These are phyloP conservation scores for Hippocampus comes DNA, from an alignment of 2,113 vertebrate genomes.

Conservation along the genomic window DNA sequence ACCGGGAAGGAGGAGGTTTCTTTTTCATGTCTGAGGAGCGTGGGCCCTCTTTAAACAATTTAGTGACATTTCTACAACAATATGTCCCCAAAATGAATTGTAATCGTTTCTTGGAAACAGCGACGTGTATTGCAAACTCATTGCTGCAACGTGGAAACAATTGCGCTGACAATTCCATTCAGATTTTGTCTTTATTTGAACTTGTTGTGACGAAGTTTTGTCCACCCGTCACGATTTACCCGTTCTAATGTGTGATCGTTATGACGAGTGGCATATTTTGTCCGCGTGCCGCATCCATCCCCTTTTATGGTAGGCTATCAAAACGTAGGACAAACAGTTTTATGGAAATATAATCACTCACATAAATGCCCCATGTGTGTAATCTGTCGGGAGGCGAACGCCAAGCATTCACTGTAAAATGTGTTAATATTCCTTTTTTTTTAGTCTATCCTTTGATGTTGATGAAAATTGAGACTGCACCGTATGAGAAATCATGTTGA, in stretches of 20 bases:
- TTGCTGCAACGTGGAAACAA: neutral
- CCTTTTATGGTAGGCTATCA: slow-evolving; percentile 27
- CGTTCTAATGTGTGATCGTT: slow-evolving; percentile 6
- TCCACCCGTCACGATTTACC: neutral
- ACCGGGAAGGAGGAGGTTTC: neutral
- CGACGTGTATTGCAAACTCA: neutral
- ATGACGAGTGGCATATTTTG: slow-evolving; percentile 10
- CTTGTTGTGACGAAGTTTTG: neutral
- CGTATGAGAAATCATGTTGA: neutral
- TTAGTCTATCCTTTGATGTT: neutral
- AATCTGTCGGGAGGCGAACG: neutral
- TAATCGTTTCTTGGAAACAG: neutral
- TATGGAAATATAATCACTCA: slow-evolving; percentile 37
- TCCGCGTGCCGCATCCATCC: slow-evolving; percentile 10
- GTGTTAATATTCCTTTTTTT: neutral
- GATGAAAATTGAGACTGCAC: neutral
- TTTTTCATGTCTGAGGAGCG: neutral
- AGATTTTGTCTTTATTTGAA: neutral
- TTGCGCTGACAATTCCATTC: neutral
- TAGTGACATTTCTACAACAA: too few relatives aligned
- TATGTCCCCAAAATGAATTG: neutral
- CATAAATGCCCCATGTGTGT: slow-evolving; percentile 18
- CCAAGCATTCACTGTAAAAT: slow-evolving; percentile 12
- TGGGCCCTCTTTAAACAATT: too few relatives aligned
- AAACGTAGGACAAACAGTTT: slow-evolving; percentile 29